Base-by-base conservation (phyloP, 2,113 vertebrate species). In the Amazona vittata region DNA sequence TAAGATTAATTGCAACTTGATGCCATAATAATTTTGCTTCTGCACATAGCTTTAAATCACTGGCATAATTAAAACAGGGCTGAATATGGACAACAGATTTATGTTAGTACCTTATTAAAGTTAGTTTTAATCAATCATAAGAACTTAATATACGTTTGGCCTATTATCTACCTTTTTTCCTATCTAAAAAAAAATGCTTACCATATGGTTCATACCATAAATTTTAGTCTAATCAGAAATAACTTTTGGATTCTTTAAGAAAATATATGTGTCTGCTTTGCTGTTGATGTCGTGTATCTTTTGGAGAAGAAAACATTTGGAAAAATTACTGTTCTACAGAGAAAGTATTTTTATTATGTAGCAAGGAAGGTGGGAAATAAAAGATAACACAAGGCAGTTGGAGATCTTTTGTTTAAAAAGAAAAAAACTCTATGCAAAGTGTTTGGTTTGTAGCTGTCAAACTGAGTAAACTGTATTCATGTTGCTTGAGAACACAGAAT, bases 51-150 rank as follows among this genome's bases (percentile, higher is more conserved):
- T 85, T 89, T 85, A 93, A 84, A 93, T 95, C 81, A 84, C 31
- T 67, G 65, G 19, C 19, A 4, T 77, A 93, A 91, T 94, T 91
- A 89, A 69, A 93, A 33, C 6, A 47, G 35, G 49, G 37, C 50
- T 82, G 69, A 84, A 78, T 89, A 91, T 89, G 52, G 67, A 62
- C 67, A 94, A 89, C 37, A 75, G 62, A 91, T 93, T 94, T 94
- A 82, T 84, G 52, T 87, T 82, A 69, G 12, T 52, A 64, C 26
- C 62, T 41, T 91, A 68, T 76, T 94, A 87, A 94, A 94, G 82
- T 68, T 47, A 75, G 20, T 78, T 91, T 88, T 74, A 87, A 79
- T 92, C 65, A 92, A 71, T 90, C 39, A 24, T 64, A 59, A 81
- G 22, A 84, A 71, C 59, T 68, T 63, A 83, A 70, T 90, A 12